These are phyloP conservation scores for Thermophis baileyi DNA, from an alignment of 2,113 vertebrate genomes.

Conservation along the genomic window DNA sequence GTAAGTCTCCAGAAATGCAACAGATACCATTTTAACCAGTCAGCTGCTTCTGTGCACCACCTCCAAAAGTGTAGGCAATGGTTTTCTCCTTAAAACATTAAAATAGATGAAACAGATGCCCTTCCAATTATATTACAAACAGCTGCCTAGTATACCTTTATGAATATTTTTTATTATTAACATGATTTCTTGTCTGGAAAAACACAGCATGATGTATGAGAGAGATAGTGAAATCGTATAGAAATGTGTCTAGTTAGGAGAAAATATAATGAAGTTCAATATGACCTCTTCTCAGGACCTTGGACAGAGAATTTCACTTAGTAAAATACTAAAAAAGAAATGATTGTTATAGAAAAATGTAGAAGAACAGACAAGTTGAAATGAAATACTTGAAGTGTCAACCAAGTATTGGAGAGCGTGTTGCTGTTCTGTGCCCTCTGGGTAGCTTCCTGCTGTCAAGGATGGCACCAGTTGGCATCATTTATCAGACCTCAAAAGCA, in stretches of 20 bases:
- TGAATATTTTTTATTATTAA: neutral
- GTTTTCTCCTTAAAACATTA: neutral
- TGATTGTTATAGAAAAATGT: neutral
- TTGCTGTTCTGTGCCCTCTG: neutral
- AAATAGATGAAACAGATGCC: neutral
- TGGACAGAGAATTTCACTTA: neutral
- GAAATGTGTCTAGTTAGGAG: neutral
- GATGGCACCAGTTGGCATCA: neutral
- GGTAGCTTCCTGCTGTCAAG: neutral
- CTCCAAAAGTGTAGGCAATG: neutral
- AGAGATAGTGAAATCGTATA: neutral
- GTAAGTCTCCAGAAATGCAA: neutral
- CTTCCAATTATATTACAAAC: neutral
- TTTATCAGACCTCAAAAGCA: neutral
- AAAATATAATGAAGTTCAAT: neutral
- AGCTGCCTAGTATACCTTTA: neutral
- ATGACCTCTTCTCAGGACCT: neutral
- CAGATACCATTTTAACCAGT: neutral
- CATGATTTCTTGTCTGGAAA: neutral
- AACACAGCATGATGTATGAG: neutral
- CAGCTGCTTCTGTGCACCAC: neutral
- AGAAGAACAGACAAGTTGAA: neutral
- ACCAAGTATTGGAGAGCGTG: neutral
- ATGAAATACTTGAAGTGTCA: neutral
- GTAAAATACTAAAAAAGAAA: neutral